Conservation (phyloP, 92 coral and sea anemone genomes). For the Actinernus sp. region DNA sequence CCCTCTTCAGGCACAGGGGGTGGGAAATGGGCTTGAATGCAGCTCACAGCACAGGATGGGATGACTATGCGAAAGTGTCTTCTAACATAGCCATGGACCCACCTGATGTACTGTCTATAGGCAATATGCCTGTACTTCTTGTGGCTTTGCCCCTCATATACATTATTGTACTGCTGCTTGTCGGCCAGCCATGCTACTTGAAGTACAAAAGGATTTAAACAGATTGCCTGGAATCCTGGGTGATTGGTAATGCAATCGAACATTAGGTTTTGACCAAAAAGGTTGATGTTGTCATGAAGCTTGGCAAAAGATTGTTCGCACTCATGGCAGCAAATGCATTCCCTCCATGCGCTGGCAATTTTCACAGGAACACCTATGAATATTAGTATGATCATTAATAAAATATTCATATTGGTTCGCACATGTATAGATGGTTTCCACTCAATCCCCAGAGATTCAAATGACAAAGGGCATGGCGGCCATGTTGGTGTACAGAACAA, state of each 20-base stretch:
- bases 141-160: conserved; percentile 12
- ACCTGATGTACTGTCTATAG: conserved; percentile 23
- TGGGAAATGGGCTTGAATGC: conserved; percentile 36
- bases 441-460: too few relatives aligned
- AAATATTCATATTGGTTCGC: background rate
- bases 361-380: background rate
- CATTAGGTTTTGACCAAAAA: background rate
- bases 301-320: background rate
- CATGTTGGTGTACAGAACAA: too few relatives aligned
- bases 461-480: too few relatives aligned
- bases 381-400: background rate
- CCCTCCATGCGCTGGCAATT: conserved; percentile 1
- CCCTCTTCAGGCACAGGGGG: conserved; percentile 31
- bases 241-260: conserved; percentile 20
- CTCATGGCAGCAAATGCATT: conserved; percentile 45
- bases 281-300: background rate
- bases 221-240: conserved; percentile 20
- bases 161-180: conserved; percentile 23
- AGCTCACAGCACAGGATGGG: conserved; percentile 29
- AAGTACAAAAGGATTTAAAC: conserved; percentile 9
- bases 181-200: conserved; percentile 14
- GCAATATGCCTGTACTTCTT: conserved; percentile 30
- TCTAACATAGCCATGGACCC: conserved; percentile 24
- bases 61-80: conserved; percentile 11
- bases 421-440: background rate